A percentile compares a stretch with the other conserved stretches of the same genome.
These are phyloP conservation scores for Pediacus dermestoides DNA, from an alignment of 2,888 invertebrate genomes.

Conservation along the genomic window DNA sequence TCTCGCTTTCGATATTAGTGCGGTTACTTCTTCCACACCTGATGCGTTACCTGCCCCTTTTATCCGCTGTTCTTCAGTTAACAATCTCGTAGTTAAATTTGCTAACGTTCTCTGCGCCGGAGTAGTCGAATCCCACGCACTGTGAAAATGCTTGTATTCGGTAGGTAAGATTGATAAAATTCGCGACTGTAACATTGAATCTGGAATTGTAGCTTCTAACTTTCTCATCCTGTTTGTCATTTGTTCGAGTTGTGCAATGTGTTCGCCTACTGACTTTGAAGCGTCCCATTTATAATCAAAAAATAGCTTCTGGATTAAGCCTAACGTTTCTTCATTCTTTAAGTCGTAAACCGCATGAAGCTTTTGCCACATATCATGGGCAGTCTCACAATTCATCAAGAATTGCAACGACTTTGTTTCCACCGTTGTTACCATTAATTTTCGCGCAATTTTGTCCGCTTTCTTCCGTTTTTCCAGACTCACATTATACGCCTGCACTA, in stretches of 20 bases:
- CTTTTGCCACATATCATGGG: conserved; percentile 28
- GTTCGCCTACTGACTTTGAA: conserved; percentile 11
- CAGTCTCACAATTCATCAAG: conserved; percentile 18
- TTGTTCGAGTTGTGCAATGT: conserved; percentile 24
- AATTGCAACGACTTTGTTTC: conserved; percentile 22
- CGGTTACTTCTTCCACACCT: background rate
- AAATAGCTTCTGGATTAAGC: conserved; percentile 25
- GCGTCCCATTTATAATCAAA: conserved; percentile 25
- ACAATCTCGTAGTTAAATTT: conserved; percentile 12
- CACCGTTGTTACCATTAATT: conserved; percentile 25
- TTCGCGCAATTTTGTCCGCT: conserved; percentile 23
- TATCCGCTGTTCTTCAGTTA: conserved; percentile 10
- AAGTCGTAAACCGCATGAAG: conserved; percentile 23
- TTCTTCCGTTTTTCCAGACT: too few species aligned
- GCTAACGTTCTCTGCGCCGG: conserved; percentile 6
- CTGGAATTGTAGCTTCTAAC: conserved; percentile 19
- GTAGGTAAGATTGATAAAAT: conserved; percentile 19
- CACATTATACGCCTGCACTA: too few species aligned
- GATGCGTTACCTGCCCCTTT: background rate
- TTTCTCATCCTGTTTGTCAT: conserved; percentile 21
- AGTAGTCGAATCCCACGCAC: conserved; percentile 16
- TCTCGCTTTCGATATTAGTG: conserved; percentile 6
- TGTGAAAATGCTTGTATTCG: conserved; percentile 14
- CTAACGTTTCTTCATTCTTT: conserved; percentile 23
- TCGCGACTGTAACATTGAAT: conserved; percentile 22